These are phyloP conservation scores for Phortica magna DNA, from an alignment of 2,888 invertebrate genomes.

Conservation along the genomic window DNA sequence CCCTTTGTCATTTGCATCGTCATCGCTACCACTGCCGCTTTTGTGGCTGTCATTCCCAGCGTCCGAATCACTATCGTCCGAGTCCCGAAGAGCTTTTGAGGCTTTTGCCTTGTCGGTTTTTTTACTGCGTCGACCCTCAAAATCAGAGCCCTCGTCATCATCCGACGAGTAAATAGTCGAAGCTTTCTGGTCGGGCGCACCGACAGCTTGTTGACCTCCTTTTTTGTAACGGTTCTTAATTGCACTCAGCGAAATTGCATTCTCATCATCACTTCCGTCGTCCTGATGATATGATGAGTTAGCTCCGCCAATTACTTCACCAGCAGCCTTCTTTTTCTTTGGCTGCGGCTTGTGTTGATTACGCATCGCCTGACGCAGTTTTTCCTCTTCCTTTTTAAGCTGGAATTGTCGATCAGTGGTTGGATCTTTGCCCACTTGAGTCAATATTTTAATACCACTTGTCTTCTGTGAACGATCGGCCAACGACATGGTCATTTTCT, in stretches of 20 bases:
- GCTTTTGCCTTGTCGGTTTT: conserved; percentile 87
- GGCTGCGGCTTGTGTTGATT: conserved; percentile 79
- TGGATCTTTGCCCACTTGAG: conserved; percentile 89
- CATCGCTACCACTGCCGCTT: conserved; percentile 56
- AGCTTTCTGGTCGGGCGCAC: conserved; percentile 63
- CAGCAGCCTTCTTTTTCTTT: conserved; percentile 78
- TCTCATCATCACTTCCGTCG: conserved; percentile 95
- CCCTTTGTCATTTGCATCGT: conserved; percentile 33
- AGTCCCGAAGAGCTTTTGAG: conserved; percentile 88
- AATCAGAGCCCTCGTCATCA: conserved; percentile 86
- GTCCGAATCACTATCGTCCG: conserved; percentile 81
- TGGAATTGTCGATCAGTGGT: conserved; percentile 94
- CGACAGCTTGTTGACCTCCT: conserved; percentile 73
- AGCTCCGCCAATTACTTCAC: conserved; percentile 74
- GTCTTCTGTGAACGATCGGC: conserved; percentile 97
- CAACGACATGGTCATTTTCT: conserved; percentile 98
- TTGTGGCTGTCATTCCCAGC: conserved; percentile 73
- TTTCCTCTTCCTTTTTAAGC: conserved; percentile 99
- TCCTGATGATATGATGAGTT: conserved; percentile 80
- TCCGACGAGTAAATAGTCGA: conserved; percentile 92
- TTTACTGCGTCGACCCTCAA: conserved; percentile 86
- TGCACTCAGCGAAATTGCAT: conserved; percentile 93
- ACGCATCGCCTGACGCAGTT: conserved; percentile 92
- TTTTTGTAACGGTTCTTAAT: conserved; percentile 96
- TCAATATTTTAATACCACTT: conserved; percentile 96